phyloP scores from a whole-genome alignment of 2,888 invertebrate genomes.

The Zeuzera pyrina region DNA sequence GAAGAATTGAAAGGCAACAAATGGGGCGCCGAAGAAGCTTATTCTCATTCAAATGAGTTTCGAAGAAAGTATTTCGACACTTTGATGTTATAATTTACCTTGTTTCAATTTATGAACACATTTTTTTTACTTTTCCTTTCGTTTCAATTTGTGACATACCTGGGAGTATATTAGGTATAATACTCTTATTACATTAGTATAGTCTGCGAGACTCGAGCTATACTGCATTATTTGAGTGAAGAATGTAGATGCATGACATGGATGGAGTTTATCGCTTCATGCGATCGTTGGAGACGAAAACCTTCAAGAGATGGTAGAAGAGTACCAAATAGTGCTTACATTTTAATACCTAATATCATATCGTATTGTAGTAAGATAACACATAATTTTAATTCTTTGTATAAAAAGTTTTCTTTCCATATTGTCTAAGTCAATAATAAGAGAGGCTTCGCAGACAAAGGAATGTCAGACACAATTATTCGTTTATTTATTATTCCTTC shows the following conservation, averaged over 20 bases:
- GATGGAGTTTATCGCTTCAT: no score
- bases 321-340: no score
- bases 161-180: no score
- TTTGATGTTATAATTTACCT: conserved; percentile 41
- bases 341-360: no score
- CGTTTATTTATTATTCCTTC: conserved; percentile 37
- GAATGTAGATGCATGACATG: no score
- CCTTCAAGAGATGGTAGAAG: no score
- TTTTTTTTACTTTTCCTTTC: conserved; percentile 7
- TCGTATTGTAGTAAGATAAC: no score
- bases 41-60: conserved; percentile 64
- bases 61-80: conserved; percentile 49
- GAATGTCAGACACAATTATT: conserved; percentile 37
- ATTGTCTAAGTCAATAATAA: conserved; percentile 23
- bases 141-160: conserved; percentile 3
- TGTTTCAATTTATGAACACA: conserved; percentile 1
- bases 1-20: conserved; percentile 58
- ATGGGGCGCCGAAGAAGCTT: conserved; percentile 42
- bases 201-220: no score
- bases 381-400: not conserved
- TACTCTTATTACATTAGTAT: no score
- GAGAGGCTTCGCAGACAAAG: conserved; percentile 27
- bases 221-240: no score
- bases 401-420: conserved; percentile 11
- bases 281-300: no score